phyloP scores from a whole-genome alignment of 2,888 invertebrate species.

The Lochmaea capreae region DNA sequence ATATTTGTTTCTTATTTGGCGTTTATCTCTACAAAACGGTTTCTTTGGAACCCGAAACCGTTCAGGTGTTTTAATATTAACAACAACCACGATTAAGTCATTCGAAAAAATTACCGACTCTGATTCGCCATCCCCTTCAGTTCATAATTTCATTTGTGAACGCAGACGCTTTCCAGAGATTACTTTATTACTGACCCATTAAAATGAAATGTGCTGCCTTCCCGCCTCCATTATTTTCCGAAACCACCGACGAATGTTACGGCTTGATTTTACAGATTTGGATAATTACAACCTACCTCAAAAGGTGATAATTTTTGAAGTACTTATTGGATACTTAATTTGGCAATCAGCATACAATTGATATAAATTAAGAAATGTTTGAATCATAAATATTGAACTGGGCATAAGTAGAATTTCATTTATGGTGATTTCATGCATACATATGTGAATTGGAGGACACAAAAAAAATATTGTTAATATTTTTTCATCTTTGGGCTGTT shows the following conservation, averaged over 20 bases:
- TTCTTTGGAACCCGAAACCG: too few relatives aligned
- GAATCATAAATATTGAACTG: not conserved
- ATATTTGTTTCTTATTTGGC: too few relatives aligned
- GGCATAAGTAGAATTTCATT: not conserved
- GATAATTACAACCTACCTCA: constrained; percentile 60
- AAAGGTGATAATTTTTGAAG: constrained; percentile 58
- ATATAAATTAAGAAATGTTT: not conserved
- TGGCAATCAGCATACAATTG: not conserved
- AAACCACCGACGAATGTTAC: constrained; percentile 31
- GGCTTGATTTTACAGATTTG: constrained; percentile 61
- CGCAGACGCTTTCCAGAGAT: constrained; percentile 52
- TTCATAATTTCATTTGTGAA: constrained; percentile 27
- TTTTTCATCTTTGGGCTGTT: too few relatives aligned
- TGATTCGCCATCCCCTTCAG: constrained; percentile 15
- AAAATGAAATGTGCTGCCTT: constrained; percentile 46
- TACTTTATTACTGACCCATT: constrained; percentile 61
- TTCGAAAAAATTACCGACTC: constrained; percentile 3
- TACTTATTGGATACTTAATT: constrained; percentile 29
- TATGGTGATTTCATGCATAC: too few relatives aligned
- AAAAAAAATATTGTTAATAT: too few relatives aligned
- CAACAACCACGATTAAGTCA: not conserved
- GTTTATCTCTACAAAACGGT: too few relatives aligned
- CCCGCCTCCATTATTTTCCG: constrained; percentile 50
- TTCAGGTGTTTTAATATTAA: not conserved
- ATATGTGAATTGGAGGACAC: too few relatives aligned